These are phyloP conservation scores for Drosophila ustulata DNA, from an alignment of 2,888 invertebrate genomes.

Conservation along the genomic window DNA sequence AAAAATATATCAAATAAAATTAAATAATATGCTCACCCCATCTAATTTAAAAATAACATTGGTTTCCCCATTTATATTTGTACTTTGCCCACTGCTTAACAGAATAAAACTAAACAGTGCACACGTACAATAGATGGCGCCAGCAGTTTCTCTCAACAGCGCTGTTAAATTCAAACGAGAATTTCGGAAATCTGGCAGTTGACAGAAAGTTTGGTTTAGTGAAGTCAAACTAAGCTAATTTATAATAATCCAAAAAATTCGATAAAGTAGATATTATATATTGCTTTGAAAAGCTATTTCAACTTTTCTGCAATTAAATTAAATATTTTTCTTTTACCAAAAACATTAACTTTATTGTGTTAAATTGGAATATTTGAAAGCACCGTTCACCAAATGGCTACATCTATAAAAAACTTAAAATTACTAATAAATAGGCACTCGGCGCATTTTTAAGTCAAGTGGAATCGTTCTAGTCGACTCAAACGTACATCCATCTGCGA, in stretches of 20 bases:
- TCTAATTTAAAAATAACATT: no score
- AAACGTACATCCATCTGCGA: constrained; percentile 54
- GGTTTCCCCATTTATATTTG: neutral
- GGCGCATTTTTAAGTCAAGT: constrained; percentile 21
- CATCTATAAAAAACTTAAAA: constrained; percentile 7
- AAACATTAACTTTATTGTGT: neutral
- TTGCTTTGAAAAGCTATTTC: neutral
- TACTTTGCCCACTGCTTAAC: no score
- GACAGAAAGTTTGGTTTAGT: no score
- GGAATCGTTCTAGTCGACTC: constrained; percentile 52
- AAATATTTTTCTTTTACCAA: neutral
- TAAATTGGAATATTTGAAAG: neutral
- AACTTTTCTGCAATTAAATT: neutral
- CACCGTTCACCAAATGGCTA: constrained; percentile 8
- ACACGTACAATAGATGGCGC: neutral
- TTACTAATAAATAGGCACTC: neutral
- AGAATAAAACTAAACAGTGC: no score
- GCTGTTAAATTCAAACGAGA: neutral
- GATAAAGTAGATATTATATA: no score
- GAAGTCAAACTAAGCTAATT: no score
- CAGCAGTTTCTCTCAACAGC: neutral
- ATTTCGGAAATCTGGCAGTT: no score
- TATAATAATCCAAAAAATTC: no score
- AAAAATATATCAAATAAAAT: no score
- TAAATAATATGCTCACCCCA: no score